Conservation (phyloP, 2,113 vertebrate genomes). For the Odocoileus virginianus region DNA sequence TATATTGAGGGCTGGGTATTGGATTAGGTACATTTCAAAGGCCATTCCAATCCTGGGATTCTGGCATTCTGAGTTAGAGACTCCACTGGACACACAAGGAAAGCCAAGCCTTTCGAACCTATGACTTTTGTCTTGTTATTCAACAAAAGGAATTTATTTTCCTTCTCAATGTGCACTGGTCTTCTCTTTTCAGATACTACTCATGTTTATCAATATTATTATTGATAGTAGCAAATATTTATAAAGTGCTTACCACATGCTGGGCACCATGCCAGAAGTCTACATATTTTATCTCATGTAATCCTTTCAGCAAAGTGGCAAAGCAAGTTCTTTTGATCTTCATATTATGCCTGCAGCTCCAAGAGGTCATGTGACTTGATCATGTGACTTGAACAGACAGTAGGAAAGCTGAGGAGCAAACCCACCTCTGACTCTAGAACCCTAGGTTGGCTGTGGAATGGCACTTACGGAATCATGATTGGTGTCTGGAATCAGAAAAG, state of each 20-base stretch:
- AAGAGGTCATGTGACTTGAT: not conserved
- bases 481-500: not conserved
- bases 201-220: not conserved
- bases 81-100: not conserved
- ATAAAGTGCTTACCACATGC: not conserved
- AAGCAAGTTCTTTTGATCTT: not conserved
- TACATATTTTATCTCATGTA: not conserved
- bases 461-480: not conserved
- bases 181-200: not conserved
- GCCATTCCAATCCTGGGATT: not conserved
- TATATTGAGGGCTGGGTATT: accelerated
- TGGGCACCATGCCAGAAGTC: not conserved
- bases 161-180: not conserved
- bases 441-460: no score
- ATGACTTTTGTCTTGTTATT: not conserved
- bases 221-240: not conserved
- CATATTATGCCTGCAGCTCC: not conserved
- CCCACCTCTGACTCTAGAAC: not conserved
- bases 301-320: not conserved
- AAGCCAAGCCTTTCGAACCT: accelerated
- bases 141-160: not conserved
- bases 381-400: not conserved
- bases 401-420: not conserved
- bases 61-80: accelerated
- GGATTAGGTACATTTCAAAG: not conserved